A percentile compares a stretch with the other conserved stretches of the same genome.
phyloP scores from a whole-genome alignment of 1,140 invertebrate species.

The Andricus grossulariae region DNA sequence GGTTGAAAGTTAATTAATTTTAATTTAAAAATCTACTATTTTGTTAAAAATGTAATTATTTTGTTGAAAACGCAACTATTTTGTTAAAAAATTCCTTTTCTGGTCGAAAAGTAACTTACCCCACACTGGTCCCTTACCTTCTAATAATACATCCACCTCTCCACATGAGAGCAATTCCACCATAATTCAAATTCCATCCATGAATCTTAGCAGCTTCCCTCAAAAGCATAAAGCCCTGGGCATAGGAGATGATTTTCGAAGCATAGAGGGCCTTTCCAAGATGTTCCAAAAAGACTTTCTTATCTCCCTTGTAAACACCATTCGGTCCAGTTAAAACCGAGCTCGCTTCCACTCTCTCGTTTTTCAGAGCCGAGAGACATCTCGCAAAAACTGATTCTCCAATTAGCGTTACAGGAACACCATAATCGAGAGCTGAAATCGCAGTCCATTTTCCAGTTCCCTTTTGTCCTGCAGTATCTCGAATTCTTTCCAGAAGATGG shows the following conservation, averaged over 20 bases:
- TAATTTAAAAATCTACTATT: too few species aligned
- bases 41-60: too few species aligned
- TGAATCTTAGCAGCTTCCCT: conserved; percentile 94
- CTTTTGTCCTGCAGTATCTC: conserved; percentile 98
- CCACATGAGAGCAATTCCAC: conserved; percentile 99
- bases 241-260: conserved; percentile 99
- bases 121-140: conserved; percentile 79
- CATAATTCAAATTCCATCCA: conserved; percentile 98
- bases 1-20: too few species aligned
- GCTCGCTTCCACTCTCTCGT: conserved; percentile 86
- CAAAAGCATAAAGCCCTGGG: conserved; percentile 99
- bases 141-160: conserved; percentile 99
- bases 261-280: conserved; percentile 93
- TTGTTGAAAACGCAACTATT: too few species aligned
- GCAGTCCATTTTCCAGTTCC: conserved; percentile 99
- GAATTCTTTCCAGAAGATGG: conserved; percentile 92
- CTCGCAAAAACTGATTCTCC: conserved; percentile 98
- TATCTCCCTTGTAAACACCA: conserved; percentile 80
- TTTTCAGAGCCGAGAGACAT: conserved; percentile 92
- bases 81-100: too few species aligned
- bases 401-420: conserved; percentile 97
- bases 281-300: conserved; percentile 87
- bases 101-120: too few species aligned
- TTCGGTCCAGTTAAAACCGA: conserved; percentile 84
- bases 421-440: conserved; percentile 96